Conservation (phyloP, 2,888 invertebrate genomes). For the Cistogaster globosa region DNA sequence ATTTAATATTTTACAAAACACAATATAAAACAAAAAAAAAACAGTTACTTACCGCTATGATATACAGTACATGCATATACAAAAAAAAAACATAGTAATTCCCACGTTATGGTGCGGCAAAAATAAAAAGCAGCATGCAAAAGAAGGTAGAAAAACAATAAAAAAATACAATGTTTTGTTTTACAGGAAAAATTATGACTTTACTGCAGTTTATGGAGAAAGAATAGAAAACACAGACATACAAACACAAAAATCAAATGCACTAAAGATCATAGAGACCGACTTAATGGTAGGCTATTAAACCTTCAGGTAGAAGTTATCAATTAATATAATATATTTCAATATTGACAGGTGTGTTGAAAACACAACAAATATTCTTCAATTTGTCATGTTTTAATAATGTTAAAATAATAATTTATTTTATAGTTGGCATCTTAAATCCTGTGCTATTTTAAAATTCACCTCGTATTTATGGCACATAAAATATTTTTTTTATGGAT, state of each 20-base stretch:
- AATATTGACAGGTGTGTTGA: neutral
- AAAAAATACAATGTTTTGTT: constrained; percentile 42
- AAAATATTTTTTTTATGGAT: too few relatives aligned
- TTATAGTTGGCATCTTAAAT: too few relatives aligned
- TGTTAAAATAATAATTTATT: too few relatives aligned
- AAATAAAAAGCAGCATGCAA: constrained; percentile 56
- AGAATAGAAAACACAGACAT: neutral
- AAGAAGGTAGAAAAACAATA: constrained; percentile 39
- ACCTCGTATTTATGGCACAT: too few relatives aligned
- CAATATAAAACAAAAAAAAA: constrained; percentile 28
- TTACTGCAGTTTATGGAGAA: constrained; percentile 58
- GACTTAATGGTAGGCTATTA: neutral
- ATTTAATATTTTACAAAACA: constrained; percentile 45
- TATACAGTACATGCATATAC: constrained; percentile 22
- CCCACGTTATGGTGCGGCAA: constrained; percentile 71
- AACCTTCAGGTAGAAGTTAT: neutral
- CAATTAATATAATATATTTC: neutral
- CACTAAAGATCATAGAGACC: neutral
- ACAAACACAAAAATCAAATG: neutral
- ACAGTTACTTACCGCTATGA: constrained; percentile 36
- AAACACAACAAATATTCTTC: too few relatives aligned
- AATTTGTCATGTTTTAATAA: too few relatives aligned
- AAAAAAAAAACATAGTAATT: constrained; percentile 59
- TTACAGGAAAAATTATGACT: constrained; percentile 64
- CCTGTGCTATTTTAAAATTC: too few relatives aligned